A percentile compares a stretch with the other conserved stretches of the same genome.
phyloP scores from a whole-genome alignment of 1,140 invertebrate species.

The Mylabris phalerata region DNA sequence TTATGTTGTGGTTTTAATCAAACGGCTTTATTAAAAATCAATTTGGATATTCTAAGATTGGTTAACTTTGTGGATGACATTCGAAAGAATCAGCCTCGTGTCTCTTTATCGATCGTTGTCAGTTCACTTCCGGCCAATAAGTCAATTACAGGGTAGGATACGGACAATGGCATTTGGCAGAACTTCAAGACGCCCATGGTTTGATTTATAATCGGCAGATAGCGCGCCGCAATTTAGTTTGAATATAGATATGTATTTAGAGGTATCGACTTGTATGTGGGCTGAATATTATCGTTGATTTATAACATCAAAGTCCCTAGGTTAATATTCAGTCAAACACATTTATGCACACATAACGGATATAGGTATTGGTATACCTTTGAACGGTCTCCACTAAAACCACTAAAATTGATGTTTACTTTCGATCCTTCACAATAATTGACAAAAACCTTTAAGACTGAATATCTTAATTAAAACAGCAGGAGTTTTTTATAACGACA shows the following conservation, averaged over 20 bases:
- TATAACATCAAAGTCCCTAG: constrained; percentile 3
- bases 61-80: constrained; percentile 13
- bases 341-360: too few relatives aligned
- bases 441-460: too few relatives aligned
- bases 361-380: too few relatives aligned
- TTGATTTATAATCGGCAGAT: constrained; percentile 33
- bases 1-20: too few relatives aligned
- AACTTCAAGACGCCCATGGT: constrained; percentile 36
- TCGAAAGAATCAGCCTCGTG: constrained; percentile 9
- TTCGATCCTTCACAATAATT: too few relatives aligned
- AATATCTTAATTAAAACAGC: too few relatives aligned
- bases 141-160: constrained; percentile 35
- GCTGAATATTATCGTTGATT: constrained; percentile 23
- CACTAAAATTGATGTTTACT: too few relatives aligned
- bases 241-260: constrained; percentile 32
- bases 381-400: too few relatives aligned
- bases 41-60: too few relatives aligned
- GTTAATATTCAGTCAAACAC: background rate
- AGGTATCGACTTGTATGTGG: constrained; percentile 29
- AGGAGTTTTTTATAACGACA: too few relatives aligned
- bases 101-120: constrained; percentile 32
- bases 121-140: constrained; percentile 36
- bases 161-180: constrained; percentile 37
- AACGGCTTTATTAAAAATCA: too few relatives aligned
- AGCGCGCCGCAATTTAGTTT: constrained; percentile 29